A percentile compares a stretch with the other conserved stretches of the same genome.
Evolutionary conservation across 2,888 invertebrate genomes (phyloP).

Genomic region (Neoitamus cyanurus): DNA sequence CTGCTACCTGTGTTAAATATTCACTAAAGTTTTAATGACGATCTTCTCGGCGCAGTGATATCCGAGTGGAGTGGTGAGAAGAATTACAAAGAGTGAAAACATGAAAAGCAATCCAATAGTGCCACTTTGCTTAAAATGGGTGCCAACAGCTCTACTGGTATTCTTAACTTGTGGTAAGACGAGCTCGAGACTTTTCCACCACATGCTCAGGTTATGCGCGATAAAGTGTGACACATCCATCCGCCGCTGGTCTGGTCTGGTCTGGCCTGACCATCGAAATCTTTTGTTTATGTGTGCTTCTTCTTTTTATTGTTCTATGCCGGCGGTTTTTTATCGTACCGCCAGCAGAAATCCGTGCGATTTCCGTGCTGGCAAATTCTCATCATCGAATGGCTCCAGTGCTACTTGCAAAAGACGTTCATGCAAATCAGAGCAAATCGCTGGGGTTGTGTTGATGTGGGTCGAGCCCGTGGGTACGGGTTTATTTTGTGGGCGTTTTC

Average conservation of each 20-base stretch:
- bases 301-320: neutral
- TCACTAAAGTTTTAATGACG: neutral
- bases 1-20: neutral
- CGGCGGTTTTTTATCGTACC: neutral
- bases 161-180: constrained; percentile 13
- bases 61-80: neutral
- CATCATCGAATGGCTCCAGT: neutral
- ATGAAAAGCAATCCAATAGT: neutral
- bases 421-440: neutral
- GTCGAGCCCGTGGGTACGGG: neutral
- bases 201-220: neutral
- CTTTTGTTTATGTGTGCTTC: neutral
- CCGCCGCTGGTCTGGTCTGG: neutral
- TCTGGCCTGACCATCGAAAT: neutral
- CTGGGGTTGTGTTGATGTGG: constrained; percentile 11
- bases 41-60: neutral
- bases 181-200: neutral
- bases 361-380: neutral
- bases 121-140: neutral
- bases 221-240: neutral
- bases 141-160: neutral
- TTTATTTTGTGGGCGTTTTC: constrained; percentile 25
- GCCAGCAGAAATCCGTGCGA: neutral
- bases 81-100: neutral
- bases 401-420: neutral